Conservation (phyloP, 1,140 invertebrate genomes). For the Drosophila sproati region DNA sequence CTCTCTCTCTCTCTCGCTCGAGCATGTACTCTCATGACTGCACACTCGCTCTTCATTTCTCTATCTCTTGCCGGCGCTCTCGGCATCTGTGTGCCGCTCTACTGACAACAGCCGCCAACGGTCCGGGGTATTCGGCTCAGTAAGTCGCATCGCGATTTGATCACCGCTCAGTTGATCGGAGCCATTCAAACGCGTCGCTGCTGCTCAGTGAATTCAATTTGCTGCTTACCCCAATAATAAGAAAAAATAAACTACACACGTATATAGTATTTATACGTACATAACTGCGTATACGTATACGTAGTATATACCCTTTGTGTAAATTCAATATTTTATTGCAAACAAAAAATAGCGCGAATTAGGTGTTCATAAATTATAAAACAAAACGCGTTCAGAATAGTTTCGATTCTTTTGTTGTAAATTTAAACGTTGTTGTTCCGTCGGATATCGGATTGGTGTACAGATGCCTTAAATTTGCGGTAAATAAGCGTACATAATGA, state of each 20-base stretch:
- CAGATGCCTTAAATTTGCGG: slow-evolving; percentile 40
- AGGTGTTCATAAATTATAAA: slow-evolving; percentile 5
- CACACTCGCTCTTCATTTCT: not conserved
- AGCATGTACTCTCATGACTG: not conserved
- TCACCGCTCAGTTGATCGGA: slow-evolving; percentile 81
- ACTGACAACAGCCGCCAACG: slow-evolving; percentile 11
- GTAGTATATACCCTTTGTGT: slow-evolving; percentile 6
- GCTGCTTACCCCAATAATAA: slow-evolving; percentile 21
- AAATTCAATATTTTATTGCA: not conserved
- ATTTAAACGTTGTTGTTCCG: slow-evolving; percentile 16
- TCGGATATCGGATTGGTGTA: slow-evolving; percentile 9
- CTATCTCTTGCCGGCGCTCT: not conserved
- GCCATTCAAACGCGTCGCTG: slow-evolving; percentile 71
- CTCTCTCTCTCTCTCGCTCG: not conserved
- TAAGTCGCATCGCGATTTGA: slow-evolving; percentile 58
- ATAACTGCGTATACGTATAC: slow-evolving; percentile 29
- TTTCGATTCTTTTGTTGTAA: slow-evolving; percentile 7
- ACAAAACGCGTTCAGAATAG: slow-evolving; percentile 8
- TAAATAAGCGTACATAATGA: slow-evolving; percentile 33
- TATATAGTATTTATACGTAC: slow-evolving; percentile 30
- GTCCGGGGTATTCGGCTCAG: slow-evolving; percentile 37
- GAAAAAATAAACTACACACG: slow-evolving; percentile 29
- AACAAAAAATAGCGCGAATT: slow-evolving; percentile 7
- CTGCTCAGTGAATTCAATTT: slow-evolving; percentile 56
- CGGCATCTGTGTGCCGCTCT: not conserved